These are phyloP conservation scores for Kryptolebias ocellatus DNA, from an alignment of 2,797 vertebrate genomes.

Conservation along the genomic window DNA sequence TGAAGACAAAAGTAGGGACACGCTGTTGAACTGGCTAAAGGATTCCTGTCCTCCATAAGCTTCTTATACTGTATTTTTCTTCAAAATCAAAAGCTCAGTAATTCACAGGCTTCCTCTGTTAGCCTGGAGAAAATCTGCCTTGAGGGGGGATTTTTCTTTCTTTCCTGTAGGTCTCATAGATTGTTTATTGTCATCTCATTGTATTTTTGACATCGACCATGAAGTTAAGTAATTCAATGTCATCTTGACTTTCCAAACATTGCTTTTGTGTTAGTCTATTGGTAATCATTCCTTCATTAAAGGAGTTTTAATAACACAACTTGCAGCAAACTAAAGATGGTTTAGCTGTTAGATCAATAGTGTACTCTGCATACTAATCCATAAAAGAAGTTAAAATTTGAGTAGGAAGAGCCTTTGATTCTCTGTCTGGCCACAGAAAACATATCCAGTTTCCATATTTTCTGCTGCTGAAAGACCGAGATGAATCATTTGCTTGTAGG, in stretches of 20 bases:
- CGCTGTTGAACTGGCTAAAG: constrained; percentile 54
- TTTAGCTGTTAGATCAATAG: constrained; percentile 50
- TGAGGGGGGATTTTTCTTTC: constrained; percentile 29
- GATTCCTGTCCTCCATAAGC: constrained; percentile 55
- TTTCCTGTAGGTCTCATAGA: constrained; percentile 17
- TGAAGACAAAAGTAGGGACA: constrained; percentile 30
- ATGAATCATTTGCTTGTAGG: constrained; percentile 64
- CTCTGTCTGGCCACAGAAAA: constrained; percentile 73
- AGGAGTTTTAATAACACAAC: constrained; percentile 4
- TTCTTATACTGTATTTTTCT: constrained; percentile 52
- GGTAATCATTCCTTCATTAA: constrained; percentile 1
- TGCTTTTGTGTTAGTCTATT: not conserved
- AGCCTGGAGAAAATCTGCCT: constrained; percentile 44
- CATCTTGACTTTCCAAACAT: constrained; percentile 2
- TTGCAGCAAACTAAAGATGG: constrained; percentile 30
- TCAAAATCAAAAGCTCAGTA: constrained; percentile 56
- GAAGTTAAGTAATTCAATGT: constrained; percentile 1
- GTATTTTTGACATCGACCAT: constrained; percentile 38
- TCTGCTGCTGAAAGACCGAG: constrained; percentile 56
- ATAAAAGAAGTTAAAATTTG: constrained; percentile 57
- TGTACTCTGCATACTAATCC: constrained; percentile 50
- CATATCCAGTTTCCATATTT: constrained; percentile 57
- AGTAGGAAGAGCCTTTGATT: constrained; percentile 66
- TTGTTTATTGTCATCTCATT: constrained; percentile 43
- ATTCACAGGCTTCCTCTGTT: constrained; percentile 63